A percentile compares a stretch with the other conserved stretches of the same genome.
phyloP scores from a whole-genome alignment of 2,888 invertebrate species.

The Drosophila niveifrons region DNA sequence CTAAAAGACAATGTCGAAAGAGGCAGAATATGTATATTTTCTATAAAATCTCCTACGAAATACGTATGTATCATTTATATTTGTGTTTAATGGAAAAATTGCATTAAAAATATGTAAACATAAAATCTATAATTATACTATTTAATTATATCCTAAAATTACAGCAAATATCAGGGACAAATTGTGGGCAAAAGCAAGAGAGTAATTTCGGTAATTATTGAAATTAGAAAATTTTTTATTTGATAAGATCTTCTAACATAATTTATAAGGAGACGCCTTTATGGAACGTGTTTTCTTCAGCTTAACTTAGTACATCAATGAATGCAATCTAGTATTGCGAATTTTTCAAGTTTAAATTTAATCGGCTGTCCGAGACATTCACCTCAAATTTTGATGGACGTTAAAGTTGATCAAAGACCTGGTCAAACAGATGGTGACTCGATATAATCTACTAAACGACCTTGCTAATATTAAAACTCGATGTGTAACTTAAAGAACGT shows the following conservation, averaged over 20 bases:
- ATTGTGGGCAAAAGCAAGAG: background rate
- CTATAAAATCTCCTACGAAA: background rate
- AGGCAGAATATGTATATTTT: background rate
- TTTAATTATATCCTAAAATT: background rate
- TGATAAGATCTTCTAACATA: no score
- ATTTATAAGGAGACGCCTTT: no score
- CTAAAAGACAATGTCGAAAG: background rate
- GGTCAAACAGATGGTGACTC: background rate
- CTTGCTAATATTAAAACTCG: conserved; percentile 1
- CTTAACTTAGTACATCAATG: background rate
- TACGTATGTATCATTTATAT: conserved; percentile 15
- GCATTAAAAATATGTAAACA: conserved; percentile 8
- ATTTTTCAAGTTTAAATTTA: background rate
- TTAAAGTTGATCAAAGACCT: background rate
- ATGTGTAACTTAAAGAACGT: background rate
- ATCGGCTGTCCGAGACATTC: background rate
- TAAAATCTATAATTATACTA: background rate
- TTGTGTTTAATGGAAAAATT: conserved; percentile 2
- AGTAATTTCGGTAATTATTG: no score
- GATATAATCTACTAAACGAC: background rate
- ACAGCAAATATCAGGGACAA: background rate
- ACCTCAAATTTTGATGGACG: background rate
- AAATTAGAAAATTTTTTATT: no score
- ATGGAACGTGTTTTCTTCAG: no score
- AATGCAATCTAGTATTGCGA: background rate